Evolutionary conservation across 2,888 invertebrate species (phyloP).

Genomic region (Eupithecia insigniata): DNA sequence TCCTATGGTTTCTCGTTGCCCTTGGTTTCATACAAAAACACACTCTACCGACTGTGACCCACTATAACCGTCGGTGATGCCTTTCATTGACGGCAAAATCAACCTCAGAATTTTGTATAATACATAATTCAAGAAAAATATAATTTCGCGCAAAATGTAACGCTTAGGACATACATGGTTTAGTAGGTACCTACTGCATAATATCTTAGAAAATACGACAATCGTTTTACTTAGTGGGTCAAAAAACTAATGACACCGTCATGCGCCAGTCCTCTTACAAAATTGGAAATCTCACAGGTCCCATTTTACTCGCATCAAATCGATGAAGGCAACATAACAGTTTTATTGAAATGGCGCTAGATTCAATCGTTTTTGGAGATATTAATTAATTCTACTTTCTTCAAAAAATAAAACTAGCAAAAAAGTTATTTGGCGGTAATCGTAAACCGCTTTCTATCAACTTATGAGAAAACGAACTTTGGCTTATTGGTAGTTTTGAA

Average conservation of each 20-base stretch:
- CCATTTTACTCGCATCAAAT: neutral
- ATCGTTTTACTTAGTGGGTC: neutral
- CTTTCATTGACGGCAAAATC: neutral
- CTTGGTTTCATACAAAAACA: slow-evolving; percentile 11
- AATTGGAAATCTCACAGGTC: neutral
- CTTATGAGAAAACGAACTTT: no score
- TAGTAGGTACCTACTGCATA: neutral
- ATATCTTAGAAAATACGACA: neutral
- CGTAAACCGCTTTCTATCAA: no score
- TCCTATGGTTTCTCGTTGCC: slow-evolving; percentile 7
- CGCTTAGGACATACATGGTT: no score
- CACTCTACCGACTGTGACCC: neutral
- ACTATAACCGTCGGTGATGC: neutral
- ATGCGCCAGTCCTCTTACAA: neutral
- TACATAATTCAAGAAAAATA: neutral
- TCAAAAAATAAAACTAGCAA: no score
- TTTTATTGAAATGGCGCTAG: neutral
- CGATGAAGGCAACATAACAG: neutral
- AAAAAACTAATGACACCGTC: neutral
- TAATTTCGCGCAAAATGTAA: neutral
- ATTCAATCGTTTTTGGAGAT: no score
- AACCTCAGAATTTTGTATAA: neutral
- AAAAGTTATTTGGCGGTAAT: no score
- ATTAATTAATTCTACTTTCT: no score
- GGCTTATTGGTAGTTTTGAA: no score